Percentiles rank a stretch among this genome's conserved stretches.
These are phyloP conservation scores for Sitta carolinensis DNA, from an alignment of 2,797 vertebrate genomes.

Conservation along the genomic window DNA sequence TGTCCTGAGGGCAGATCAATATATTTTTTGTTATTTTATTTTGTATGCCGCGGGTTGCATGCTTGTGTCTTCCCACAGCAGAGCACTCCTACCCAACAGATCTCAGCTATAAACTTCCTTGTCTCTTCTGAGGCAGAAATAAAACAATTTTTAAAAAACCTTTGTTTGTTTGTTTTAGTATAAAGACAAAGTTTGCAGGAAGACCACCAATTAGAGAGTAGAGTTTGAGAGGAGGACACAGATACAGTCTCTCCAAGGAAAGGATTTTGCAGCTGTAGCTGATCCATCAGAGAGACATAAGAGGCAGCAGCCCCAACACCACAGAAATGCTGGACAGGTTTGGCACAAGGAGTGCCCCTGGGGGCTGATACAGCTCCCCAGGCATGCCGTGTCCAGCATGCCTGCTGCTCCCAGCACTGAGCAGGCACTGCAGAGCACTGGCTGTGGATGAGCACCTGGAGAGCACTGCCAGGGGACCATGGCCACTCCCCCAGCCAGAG, in stretches of 20 bases:
- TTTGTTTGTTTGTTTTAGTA: not conserved
- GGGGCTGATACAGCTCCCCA: not conserved
- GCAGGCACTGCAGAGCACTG: not conserved
- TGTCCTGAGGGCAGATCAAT: not conserved
- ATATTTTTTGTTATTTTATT: not conserved
- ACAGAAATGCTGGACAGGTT: not conserved
- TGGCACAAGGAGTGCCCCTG: not conserved
- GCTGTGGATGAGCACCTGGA: not conserved
- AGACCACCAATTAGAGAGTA: not conserved
- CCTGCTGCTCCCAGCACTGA: not conserved
- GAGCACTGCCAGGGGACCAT: not conserved
- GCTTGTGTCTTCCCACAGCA: not conserved
- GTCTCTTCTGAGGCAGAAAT: not conserved
- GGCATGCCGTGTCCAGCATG: not conserved
- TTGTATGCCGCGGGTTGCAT: not conserved
- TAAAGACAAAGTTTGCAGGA: not conserved
- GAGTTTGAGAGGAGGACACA: not conserved
- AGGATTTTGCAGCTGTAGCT: not conserved
- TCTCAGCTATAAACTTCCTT: not conserved
- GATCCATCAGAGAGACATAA: fast-evolving
- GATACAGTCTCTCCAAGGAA: not conserved
- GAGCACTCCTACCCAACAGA: not conserved
- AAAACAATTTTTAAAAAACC: fast-evolving
- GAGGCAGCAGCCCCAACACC: not conserved
- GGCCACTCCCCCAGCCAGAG: not conserved